Evolutionary conservation across 2,888 invertebrate genomes (phyloP), one percentile per base, ranked within the genome.

Genomic region (Drosophila phalerata): DNA sequence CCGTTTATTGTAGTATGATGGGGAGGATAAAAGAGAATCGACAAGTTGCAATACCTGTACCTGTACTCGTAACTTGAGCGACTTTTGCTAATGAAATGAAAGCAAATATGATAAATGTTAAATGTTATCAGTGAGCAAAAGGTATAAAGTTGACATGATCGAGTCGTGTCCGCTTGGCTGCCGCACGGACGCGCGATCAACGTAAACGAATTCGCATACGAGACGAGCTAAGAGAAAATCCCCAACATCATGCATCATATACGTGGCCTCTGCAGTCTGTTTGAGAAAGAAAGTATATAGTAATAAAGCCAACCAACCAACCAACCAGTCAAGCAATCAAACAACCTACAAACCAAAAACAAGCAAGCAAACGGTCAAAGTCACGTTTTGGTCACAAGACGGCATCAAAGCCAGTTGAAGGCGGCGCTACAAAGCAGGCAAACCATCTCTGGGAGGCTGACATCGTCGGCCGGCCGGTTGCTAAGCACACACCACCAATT

Each of bases 1-100:
- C 96, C 96, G 96, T 95, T 96, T 90, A 91, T 92, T 91, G 91
- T 92, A 96, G 91, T 90, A 96, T 95, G 95, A 94, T 92, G 92
- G 92, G 92, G 92, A 92, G 92, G 92, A 92, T 92, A 92, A 89
- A 82, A 68, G 81, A 85, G 62, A 77, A 78, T 65, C 81, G 60
- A 74, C 75, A 85, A 85, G 69, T 79, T 58, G 78, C 67, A 77
- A 73, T 69, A 57, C 78, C 81, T 48, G 69, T 73, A 83, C 88
- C 81, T 48, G 69, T 73, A 83, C 88, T 83, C 82, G 86, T 80
- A 82, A 82, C 88, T 82, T 85, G 86, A 85, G 87, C 84, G 81
- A 75, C 78, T 77, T 84, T 86, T 84, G 89, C 79, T 64, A 55
- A 66, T 37, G 60, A 47, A 63, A 66, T 42, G 45, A 56, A 45